Percentiles rank a stretch among this genome's conserved stretches.
phyloP scores from a whole-genome alignment of 2,113 vertebrate species.

The Donacobius atricapilla region DNA sequence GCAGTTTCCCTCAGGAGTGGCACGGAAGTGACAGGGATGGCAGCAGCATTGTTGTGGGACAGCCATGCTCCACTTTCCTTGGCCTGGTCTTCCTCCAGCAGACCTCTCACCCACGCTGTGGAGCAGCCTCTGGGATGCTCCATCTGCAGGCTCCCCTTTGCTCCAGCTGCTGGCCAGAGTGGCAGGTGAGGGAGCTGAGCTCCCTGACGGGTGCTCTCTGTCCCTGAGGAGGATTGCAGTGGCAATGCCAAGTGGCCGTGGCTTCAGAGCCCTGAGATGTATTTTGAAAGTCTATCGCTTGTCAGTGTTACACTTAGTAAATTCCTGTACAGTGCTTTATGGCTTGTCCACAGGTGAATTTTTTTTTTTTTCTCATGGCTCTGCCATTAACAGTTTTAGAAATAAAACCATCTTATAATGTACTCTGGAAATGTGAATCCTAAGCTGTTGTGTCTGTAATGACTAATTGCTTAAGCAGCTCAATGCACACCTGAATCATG shows the following conservation, averaged over 20 bases:
- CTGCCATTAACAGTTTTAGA: neutral
- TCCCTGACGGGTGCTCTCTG: neutral
- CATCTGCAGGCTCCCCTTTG: neutral
- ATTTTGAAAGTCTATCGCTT: neutral
- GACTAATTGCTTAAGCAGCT: neutral
- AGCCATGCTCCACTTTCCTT: neutral
- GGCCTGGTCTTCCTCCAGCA: neutral
- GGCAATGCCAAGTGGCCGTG: neutral
- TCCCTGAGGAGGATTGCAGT: neutral
- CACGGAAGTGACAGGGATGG: neutral
- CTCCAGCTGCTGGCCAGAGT: neutral
- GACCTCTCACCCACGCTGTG: accelerated
- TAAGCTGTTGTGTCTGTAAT: neutral
- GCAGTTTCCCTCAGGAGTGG: neutral
- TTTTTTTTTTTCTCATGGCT: neutral
- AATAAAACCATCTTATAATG: neutral
- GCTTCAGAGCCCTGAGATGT: neutral
- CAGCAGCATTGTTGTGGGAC: accelerated
- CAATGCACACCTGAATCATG: neutral
- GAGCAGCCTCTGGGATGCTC: neutral
- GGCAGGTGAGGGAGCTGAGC: neutral
- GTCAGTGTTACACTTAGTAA: neutral
- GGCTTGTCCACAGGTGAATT: neutral
- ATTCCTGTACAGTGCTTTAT: neutral
- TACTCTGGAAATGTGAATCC: neutral